These are phyloP conservation scores for Cataglyphis livida DNA, from an alignment of 2,888 invertebrate species.

Conservation along the genomic window DNA sequence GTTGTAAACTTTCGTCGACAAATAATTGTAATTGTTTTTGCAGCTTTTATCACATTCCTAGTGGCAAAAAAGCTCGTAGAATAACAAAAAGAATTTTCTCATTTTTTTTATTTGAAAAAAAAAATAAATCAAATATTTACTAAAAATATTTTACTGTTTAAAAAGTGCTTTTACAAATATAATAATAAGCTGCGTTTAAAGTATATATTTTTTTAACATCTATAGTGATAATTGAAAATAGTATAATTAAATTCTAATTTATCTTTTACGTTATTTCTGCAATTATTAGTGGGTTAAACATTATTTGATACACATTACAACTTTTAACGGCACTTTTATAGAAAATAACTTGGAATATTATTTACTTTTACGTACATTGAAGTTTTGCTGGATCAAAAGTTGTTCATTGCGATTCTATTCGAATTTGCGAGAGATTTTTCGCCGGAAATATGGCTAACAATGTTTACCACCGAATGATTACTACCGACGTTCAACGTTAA, in stretches of 20 bases:
- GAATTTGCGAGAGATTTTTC: neutral
- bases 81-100: neutral
- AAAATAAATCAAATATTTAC: neutral
- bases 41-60: conserved; percentile 4
- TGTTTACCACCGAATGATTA: conserved; percentile 11
- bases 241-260: neutral
- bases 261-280: neutral
- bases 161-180: neutral
- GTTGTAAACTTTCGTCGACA: conserved; percentile 30
- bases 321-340: neutral
- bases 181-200: neutral
- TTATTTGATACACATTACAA: neutral
- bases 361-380: neutral
- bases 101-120: neutral
- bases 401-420: neutral
- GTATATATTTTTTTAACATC: neutral
- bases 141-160: neutral
- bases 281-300: neutral
- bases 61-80: neutral
- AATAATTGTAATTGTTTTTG: conserved; percentile 18
- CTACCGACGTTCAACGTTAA: neutral
- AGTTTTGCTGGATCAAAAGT: neutral
- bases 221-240: neutral
- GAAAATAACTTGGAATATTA: neutral
- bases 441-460: conserved; percentile 14